Evolutionary conservation across 2,888 invertebrate genomes (phyloP).

Genomic region (Cenopis cana): DNA sequence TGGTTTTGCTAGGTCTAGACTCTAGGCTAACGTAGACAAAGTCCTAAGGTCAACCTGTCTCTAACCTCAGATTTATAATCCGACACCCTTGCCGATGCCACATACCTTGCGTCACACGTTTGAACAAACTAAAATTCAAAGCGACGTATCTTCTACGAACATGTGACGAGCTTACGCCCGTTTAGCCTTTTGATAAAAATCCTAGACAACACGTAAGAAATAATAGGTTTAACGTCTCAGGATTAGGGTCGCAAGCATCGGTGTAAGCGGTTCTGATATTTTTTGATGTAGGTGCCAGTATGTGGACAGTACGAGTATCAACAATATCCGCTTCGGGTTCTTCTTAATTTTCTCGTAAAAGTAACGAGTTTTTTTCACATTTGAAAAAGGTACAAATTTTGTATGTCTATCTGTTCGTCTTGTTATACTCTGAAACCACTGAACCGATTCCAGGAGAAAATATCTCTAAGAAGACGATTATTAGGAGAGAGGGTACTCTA

Average conservation of each 20-base stretch:
- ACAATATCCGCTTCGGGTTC: not conserved
- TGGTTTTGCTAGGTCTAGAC: constrained; percentile 31
- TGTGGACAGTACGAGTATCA: too few relatives aligned
- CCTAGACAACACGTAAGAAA: constrained; percentile 11
- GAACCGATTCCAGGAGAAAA: too few relatives aligned
- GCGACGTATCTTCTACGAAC: not conserved
- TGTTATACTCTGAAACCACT: too few relatives aligned
- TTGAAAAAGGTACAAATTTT: not conserved
- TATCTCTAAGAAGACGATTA: too few relatives aligned
- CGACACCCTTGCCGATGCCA: constrained; percentile 9
- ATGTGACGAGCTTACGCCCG: not conserved
- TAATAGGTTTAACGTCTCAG: constrained; percentile 16
- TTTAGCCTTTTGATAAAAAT: not conserved
- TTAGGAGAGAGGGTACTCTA: too few relatives aligned
- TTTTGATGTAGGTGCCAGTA: constrained; percentile 2
- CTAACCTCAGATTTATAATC: constrained; percentile 26
- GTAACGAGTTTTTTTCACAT: too few relatives aligned
- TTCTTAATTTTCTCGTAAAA: not conserved
- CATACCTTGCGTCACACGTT: constrained; percentile 1
- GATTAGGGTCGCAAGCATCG: constrained; percentile 19
- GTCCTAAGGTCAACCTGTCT: constrained; percentile 39
- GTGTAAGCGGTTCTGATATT: not conserved
- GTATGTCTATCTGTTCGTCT: too few relatives aligned
- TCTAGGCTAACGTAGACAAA: constrained; percentile 26
- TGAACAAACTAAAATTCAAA: not conserved